A percentile compares a stretch with the other conserved stretches of the same genome.
Evolutionary conservation across 1,140 invertebrate species (phyloP).

Genomic region (Drosophila melanica): DNA sequence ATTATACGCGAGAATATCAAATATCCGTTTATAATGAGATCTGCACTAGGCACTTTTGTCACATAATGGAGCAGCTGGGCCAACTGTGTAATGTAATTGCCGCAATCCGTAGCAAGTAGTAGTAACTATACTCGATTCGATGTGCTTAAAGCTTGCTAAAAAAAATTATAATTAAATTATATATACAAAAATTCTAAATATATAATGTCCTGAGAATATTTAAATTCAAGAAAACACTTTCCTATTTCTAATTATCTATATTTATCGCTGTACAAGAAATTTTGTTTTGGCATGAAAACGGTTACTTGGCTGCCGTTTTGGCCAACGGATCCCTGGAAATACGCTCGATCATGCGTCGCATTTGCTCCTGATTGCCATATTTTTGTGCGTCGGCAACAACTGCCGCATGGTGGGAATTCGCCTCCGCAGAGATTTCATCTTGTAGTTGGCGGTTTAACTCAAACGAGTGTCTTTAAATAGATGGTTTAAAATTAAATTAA

Average conservation of each 20-base stretch:
- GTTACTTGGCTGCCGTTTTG: slow-evolving; percentile 44
- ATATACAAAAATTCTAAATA: slow-evolving; percentile 18
- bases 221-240: no score
- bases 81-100: slow-evolving; percentile 35
- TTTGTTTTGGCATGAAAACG: neutral
- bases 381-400: slow-evolving; percentile 84
- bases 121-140: no score
- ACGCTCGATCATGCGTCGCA: slow-evolving; percentile 77
- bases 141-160: slow-evolving; percentile 55
- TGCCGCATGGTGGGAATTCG: slow-evolving; percentile 84
- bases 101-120: slow-evolving; percentile 1
- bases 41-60: no score
- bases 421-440: slow-evolving; percentile 84
- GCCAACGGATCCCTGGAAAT: slow-evolving; percentile 54
- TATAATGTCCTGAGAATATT: slow-evolving; percentile 1
- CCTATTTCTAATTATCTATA: neutral
- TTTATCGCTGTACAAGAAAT: slow-evolving; percentile 16
- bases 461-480: slow-evolving; percentile 84
- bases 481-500: neutral
- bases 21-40: slow-evolving; percentile 84
- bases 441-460: slow-evolving; percentile 82
- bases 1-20: slow-evolving; percentile 71
- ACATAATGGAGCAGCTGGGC: no score
- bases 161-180: slow-evolving; percentile 23
- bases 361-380: slow-evolving; percentile 85